Evolutionary conservation across 2,797 vertebrate species (phyloP).

Genomic region (Dendrocincla fuliginosa): DNA sequence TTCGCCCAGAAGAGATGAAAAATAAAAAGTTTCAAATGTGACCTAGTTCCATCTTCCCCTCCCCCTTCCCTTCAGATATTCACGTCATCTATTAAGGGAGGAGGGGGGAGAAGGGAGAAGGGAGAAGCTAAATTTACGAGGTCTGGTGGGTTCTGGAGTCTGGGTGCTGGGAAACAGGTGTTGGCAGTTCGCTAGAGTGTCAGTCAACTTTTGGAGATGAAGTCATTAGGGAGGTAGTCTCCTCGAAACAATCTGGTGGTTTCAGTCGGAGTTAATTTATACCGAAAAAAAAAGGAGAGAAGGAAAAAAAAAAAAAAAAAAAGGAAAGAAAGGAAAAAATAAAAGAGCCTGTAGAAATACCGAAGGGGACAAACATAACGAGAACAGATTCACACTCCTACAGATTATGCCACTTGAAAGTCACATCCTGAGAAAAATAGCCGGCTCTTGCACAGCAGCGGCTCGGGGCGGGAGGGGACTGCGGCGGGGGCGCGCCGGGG

Average conservation of each 20-base stretch:
- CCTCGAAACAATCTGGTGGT: conserved; percentile 59
- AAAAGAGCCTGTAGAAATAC: background rate
- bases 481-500: background rate
- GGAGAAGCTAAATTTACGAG: conserved; percentile 55
- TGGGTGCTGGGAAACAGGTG: conserved; percentile 60
- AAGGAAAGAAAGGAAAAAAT: background rate
- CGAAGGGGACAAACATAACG: conserved; percentile 21
- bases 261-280: conserved; percentile 55
- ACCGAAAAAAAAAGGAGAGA: background rate
- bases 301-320: background rate
- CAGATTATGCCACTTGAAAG: conserved; percentile 43
- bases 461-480: background rate
- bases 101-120: background rate
- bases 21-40: conserved; percentile 63
- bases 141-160: conserved; percentile 59
- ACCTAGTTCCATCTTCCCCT: conserved; percentile 61
- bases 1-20: conserved; percentile 11
- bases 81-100: conserved; percentile 55
- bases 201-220: conserved; percentile 52
- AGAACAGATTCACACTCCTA: conserved; percentile 56
- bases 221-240: conserved; percentile 57
- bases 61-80: conserved; percentile 43
- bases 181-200: conserved; percentile 58
- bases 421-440: conserved; percentile 46
- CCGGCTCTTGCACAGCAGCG: background rate